Conservation (phyloP, 1,140 invertebrate genomes). For the Aethina tumida region DNA sequence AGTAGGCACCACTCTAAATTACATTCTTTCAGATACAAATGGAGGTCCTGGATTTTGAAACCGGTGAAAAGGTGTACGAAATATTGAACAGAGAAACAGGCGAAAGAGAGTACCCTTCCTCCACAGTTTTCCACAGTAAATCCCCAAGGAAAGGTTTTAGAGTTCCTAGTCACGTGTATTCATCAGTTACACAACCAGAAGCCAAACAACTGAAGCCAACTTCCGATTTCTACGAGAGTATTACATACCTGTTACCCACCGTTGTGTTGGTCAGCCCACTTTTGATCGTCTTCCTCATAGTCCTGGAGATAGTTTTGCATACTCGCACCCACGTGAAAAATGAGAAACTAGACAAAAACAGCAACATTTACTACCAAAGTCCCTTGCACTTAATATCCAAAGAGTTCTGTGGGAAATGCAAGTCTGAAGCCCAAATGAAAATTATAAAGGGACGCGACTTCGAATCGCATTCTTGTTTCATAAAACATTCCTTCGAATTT, state of each 20-base stretch:
- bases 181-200: too few species aligned
- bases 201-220: neutral
- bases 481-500: too few species aligned
- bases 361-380: conserved; percentile 44
- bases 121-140: neutral
- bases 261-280: conserved; percentile 35
- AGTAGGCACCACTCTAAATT: too few species aligned
- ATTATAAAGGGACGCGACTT: conserved; percentile 27
- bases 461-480: too few species aligned
- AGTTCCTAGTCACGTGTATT: too few species aligned
- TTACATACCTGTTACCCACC: conserved; percentile 35
- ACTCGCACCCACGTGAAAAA: conserved; percentile 47
- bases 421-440: conserved; percentile 19
- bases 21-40: too few species aligned
- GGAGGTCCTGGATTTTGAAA: conserved; percentile 24
- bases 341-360: conserved; percentile 37
- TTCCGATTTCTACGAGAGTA: neutral
- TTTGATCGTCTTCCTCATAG: conserved; percentile 22
- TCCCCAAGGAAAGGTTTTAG: conserved; percentile 5
- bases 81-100: conserved; percentile 23
- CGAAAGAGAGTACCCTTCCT: conserved; percentile 15
- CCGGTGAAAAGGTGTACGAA: conserved; percentile 19
- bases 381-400: conserved; percentile 45
- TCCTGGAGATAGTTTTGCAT: conserved; percentile 40
- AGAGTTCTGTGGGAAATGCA: conserved; percentile 46